Evolutionary conservation across 2,797 vertebrate species (phyloP), one percentile per base, ranked within the genome.

Genomic region (Podargus strigoides): DNA sequence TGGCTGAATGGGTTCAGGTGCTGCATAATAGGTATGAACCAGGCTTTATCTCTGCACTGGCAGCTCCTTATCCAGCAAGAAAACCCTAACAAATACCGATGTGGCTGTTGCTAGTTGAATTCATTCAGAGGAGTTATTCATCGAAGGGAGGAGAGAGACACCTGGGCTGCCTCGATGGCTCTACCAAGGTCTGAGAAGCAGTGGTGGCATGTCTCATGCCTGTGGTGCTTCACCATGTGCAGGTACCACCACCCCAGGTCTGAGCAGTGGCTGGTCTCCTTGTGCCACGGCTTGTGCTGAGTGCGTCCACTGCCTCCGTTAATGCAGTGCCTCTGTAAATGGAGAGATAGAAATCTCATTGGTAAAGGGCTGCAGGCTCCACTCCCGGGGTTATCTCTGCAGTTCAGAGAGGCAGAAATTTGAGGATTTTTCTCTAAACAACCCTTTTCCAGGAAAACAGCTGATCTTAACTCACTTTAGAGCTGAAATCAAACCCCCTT

Each of bases 1-100:
- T 42, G 87, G 37, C 58, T 97, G 87, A 97, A 97, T 96, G 90
- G 94, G 87, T 86, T 94, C 96, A 96, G 96, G 97, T 97, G 96
- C 93, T 74, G 72, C 74, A 92, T 13, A 92, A 93, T 81, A 66
- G 91, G 82, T 77, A 93, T 90, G 94, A 86, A 7, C 42, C 6
- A 0, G 90, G 68, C 84, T 91, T 87, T 58, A 39, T 89, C 66
- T 79, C 50, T 2, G 16, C 4, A 1, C 13, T 85, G 90, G 76
- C 93, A 79, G 87, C 50, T 87, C 76, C 91, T 88, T 70, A 89
- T 59, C 67, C 64, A 8, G 55, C 58, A 15, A 70, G 93, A 76
- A 91, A 64, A n/a, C 24, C 22, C 17, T 3, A 26, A 60, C 56
- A 70, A 85, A 76, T 17, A 56, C 58, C 4, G 6, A 59, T 7